A percentile compares a stretch with the other conserved stretches of the same genome.
Conservation (phyloP, 2,888 invertebrate species). For the Harpalus rubripes region DNA sequence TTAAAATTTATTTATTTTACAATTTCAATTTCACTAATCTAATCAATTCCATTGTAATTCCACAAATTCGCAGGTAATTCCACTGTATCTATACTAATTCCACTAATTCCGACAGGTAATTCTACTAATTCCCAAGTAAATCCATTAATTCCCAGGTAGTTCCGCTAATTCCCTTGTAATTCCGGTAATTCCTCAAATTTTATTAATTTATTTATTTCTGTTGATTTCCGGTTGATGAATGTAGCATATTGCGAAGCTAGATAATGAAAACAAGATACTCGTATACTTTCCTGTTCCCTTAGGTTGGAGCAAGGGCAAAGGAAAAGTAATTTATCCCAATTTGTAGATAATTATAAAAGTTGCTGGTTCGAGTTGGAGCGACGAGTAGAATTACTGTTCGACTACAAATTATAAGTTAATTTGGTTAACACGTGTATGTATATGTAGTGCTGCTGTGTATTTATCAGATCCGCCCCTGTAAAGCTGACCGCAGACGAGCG, state of each 20-base stretch:
- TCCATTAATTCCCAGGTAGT: no score
- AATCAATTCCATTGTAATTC: no score
- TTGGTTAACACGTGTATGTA: conserved; percentile 51
- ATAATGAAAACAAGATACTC: conserved; percentile 25
- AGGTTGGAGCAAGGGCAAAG: not conserved
- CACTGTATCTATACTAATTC: no score
- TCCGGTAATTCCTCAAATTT: no score
- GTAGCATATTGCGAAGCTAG: not conserved
- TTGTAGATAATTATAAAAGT: conserved; percentile 49
- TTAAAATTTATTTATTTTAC: no score
- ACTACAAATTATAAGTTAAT: conserved; percentile 55
- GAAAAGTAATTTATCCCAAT: conserved; percentile 51
- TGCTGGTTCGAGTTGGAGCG: not conserved
- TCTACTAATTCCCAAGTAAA: no score
- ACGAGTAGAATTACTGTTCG: conserved; percentile 46
- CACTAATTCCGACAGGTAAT: no score
- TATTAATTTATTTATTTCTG: no score
- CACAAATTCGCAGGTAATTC: no score
- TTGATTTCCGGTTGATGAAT: not conserved
- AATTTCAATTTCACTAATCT: no score
- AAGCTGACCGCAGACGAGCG: conserved; percentile 43
- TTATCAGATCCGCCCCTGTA: conserved; percentile 28
- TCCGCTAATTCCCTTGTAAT: no score
- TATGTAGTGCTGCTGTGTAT: conserved; percentile 29
- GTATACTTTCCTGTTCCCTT: not conserved